phyloP scores from a whole-genome alignment of 2,888 invertebrate genomes.

The Oscheius onirici region DNA sequence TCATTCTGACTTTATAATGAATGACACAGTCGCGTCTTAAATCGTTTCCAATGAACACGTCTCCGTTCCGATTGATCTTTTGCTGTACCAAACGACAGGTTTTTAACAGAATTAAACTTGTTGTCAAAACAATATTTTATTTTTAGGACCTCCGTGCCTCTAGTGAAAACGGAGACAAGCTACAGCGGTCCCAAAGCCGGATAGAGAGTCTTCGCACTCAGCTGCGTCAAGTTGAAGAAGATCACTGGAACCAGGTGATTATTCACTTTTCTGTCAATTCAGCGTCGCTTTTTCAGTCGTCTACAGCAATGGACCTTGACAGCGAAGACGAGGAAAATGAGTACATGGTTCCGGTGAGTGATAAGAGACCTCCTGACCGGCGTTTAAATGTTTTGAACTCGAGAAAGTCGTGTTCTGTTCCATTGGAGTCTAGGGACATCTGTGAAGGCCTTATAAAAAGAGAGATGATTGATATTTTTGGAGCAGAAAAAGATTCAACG shows the following conservation, averaged over 20 bases:
- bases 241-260: conserved; percentile 28
- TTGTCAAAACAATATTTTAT: too few relatives aligned
- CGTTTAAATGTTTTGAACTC: conserved; percentile 5
- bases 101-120: too few relatives aligned
- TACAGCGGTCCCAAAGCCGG: conserved; percentile 53
- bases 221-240: conserved; percentile 37
- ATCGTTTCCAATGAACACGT: too few relatives aligned
- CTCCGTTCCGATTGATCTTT: too few relatives aligned
- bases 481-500: conserved; percentile 7
- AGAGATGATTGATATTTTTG: conserved; percentile 24
- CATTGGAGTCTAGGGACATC: conserved; percentile 9
- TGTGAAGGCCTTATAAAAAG: background rate
- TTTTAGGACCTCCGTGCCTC: conserved; percentile 55
- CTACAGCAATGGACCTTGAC: conserved; percentile 30
- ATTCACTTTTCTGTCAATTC: background rate
- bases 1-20: too few relatives aligned
- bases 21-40: too few relatives aligned
- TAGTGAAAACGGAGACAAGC: conserved; percentile 54
- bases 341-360: conserved; percentile 24
- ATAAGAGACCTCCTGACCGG: background rate
- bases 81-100: too few relatives aligned
- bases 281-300: conserved; percentile 18
- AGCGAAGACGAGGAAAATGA: conserved; percentile 34
- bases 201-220: conserved; percentile 58
- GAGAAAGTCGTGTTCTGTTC: background rate